These are phyloP conservation scores for Actinia tenebrosa DNA, from an alignment of 64 coral and sea anemone species.

Conservation along the genomic window DNA sequence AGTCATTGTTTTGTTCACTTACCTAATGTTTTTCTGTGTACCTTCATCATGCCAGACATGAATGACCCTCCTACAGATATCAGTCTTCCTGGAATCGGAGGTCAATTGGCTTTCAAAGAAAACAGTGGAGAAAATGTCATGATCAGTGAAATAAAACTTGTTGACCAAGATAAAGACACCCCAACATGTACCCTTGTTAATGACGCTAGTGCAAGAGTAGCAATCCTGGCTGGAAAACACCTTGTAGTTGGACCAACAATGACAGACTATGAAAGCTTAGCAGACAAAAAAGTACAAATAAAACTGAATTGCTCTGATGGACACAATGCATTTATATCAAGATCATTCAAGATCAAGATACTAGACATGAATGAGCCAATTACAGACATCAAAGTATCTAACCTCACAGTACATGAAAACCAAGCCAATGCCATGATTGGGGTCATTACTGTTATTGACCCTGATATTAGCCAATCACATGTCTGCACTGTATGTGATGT, in stretches of 20 bases:
- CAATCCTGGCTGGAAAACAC: conserved; percentile 2
- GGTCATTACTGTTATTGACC: conserved; percentile 60
- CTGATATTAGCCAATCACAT: conserved; percentile 60
- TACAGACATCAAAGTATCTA: conserved; percentile 42
- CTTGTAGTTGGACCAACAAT: conserved; percentile 56
- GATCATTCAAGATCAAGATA: conserved; percentile 44
- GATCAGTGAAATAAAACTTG: conserved; percentile 56
- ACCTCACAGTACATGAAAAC: conserved; percentile 53
- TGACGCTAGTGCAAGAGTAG: conserved; percentile 49
- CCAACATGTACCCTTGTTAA: conserved; percentile 41
- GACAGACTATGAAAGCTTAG: conserved; percentile 51
- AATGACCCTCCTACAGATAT: conserved; percentile 85
- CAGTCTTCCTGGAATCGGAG: conserved; percentile 18
- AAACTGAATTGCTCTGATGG: conserved; percentile 69
- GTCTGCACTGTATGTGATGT: conserved; percentile 47
- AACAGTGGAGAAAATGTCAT: conserved; percentile 56
- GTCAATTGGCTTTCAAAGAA: conserved; percentile 38
- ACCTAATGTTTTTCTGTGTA: neutral
- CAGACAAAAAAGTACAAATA: conserved; percentile 49
- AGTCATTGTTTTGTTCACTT: neutral
- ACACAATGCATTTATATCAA: conserved; percentile 37
- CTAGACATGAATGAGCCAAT: conserved; percentile 84
- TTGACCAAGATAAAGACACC: conserved; percentile 66
- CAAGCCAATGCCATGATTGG: conserved; percentile 55
- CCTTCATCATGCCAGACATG: conserved; percentile 28